phyloP scores from a whole-genome alignment of 2,888 invertebrate species.

The Argyra leucocephala region DNA sequence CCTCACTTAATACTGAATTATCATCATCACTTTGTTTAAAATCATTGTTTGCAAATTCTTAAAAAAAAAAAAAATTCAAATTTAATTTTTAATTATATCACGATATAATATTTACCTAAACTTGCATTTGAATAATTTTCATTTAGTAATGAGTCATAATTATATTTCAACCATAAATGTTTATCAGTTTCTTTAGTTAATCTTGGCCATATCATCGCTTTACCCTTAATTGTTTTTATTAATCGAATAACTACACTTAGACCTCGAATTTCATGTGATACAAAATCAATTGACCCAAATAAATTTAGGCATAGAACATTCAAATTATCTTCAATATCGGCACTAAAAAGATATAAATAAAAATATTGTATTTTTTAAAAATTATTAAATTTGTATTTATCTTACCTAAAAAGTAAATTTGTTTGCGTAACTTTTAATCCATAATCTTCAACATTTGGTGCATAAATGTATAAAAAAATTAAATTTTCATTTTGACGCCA shows the following conservation, averaged over 20 bases:
- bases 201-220: slow-evolving; percentile 18
- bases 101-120: slow-evolving; percentile 13
- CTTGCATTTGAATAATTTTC: slow-evolving; percentile 14
- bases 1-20: not conserved
- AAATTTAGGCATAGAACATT: slow-evolving; percentile 27
- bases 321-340: slow-evolving; percentile 23
- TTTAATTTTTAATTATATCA: not conserved
- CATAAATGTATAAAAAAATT: slow-evolving; percentile 29
- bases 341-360: slow-evolving; percentile 19
- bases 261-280: slow-evolving; percentile 32
- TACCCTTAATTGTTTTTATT: slow-evolving; percentile 24
- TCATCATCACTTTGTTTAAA: not conserved
- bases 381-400: not conserved
- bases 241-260: slow-evolving; percentile 31
- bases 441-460: slow-evolving; percentile 30
- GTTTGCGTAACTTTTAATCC: slow-evolving; percentile 26
- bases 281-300: slow-evolving; percentile 26
- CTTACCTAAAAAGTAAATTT: slow-evolving; percentile 20
- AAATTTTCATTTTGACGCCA: slow-evolving; percentile 33
- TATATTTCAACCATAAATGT: slow-evolving; percentile 19
- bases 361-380: slow-evolving; percentile 22
- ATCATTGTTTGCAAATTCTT: not conserved
- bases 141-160: slow-evolving; percentile 18
- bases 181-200: slow-evolving; percentile 19
- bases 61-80: not conserved